Evolutionary conservation across 2,113 vertebrate species (phyloP).

Genomic region (Callospermophilus lateralis): DNA sequence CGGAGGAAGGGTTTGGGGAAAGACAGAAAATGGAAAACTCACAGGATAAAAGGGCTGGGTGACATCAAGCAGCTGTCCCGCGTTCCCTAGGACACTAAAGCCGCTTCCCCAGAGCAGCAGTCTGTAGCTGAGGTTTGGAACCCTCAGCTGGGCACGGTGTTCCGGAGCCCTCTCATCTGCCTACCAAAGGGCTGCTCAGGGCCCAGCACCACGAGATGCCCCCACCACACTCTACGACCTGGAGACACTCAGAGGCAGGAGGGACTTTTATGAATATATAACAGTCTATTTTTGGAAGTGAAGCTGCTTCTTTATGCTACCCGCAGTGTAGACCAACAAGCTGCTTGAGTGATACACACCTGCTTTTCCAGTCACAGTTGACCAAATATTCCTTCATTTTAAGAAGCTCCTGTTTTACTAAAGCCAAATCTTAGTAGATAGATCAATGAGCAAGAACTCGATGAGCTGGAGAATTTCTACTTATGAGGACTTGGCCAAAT

Average conservation of each 20-base stretch:
- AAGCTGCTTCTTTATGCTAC: constrained; percentile 82
- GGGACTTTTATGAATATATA: constrained; percentile 78
- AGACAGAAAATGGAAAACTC: background rate
- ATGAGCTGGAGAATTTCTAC: constrained; percentile 74
- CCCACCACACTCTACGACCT: background rate
- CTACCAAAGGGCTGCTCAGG: background rate
- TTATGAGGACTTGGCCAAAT: constrained; percentile 77
- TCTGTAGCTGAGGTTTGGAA: accelerated
- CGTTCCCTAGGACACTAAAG: background rate
- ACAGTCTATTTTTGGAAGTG: constrained; percentile 83
- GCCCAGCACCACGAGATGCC: accelerated
- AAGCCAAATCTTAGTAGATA: constrained; percentile 75
- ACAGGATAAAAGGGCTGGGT: too few species aligned
- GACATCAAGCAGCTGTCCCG: accelerated
- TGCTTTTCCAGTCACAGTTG: constrained; percentile 83
- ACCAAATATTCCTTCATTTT: constrained; percentile 86
- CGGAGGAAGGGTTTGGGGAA: background rate
- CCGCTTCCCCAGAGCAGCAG: too few species aligned
- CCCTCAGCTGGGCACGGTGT: accelerated
- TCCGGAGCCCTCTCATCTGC: too few species aligned
- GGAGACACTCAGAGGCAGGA: constrained; percentile 17
- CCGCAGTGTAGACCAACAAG: constrained; percentile 84
- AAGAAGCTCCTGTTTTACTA: constrained; percentile 83
- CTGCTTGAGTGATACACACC: constrained; percentile 83
- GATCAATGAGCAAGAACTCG: constrained; percentile 82